phyloP scores from a whole-genome alignment of 2,113 vertebrate species.

The Scytalopus superciliaris region DNA sequence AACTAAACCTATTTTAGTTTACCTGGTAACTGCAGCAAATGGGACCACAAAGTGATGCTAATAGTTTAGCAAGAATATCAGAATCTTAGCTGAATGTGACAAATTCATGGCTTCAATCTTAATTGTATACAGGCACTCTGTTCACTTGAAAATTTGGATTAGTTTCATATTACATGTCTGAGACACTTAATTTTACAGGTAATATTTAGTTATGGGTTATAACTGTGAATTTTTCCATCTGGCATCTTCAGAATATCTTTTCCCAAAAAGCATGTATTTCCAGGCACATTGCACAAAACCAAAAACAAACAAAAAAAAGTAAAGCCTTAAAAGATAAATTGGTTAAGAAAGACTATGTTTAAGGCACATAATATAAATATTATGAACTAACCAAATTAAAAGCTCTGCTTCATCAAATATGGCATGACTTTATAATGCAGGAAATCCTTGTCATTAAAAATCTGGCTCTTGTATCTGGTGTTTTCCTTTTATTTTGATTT shows the following conservation, averaged over 20 bases:
- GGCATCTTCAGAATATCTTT: background rate
- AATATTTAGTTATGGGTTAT: background rate
- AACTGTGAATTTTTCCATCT: background rate
- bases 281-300: background rate
- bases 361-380: background rate
- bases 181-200: background rate
- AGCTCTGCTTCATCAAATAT: background rate
- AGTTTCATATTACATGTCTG: background rate
- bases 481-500: background rate
- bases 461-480: background rate
- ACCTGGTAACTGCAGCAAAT: background rate
- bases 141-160: background rate
- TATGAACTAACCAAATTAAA: background rate
- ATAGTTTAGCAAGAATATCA: background rate
- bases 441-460: background rate
- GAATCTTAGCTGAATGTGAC: background rate
- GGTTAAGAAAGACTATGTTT: background rate
- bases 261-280: background rate
- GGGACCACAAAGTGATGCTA: background rate
- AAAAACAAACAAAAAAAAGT: no score
- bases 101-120: background rate
- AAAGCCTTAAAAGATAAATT: background rate
- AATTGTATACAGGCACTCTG: background rate
- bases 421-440: background rate
- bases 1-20: background rate